Percentiles rank a stretch among this genome's conserved stretches.
These are phyloP conservation scores for Sinocyclocheilus anophthalmus DNA, from an alignment of 2,113 vertebrate genomes.

Conservation along the genomic window DNA sequence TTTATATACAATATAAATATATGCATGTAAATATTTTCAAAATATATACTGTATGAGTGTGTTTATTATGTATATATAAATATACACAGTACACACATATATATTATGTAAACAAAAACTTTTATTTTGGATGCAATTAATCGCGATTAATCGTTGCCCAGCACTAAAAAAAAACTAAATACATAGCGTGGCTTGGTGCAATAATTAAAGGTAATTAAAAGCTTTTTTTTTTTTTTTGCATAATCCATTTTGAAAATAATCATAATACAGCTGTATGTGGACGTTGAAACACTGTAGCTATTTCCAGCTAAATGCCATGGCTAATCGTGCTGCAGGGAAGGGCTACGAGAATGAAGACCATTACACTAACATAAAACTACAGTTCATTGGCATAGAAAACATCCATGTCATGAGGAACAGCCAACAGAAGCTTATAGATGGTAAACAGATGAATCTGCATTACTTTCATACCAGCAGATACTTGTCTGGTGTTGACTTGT, in stretches of 20 bases:
- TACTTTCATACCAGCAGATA: background rate
- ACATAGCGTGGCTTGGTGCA: too few relatives aligned
- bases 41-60: too few relatives aligned
- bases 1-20: too few relatives aligned
- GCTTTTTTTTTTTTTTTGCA: too few relatives aligned
- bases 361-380: constrained; percentile 95
- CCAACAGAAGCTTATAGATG: constrained; percentile 93
- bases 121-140: too few relatives aligned
- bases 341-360: constrained; percentile 98
- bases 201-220: too few relatives aligned
- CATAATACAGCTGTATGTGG: background rate
- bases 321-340: constrained; percentile 94
- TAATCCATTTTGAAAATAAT: background rate
- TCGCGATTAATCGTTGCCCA: too few relatives aligned
- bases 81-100: too few relatives aligned
- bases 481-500: background rate
- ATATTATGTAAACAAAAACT: too few relatives aligned
- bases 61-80: too few relatives aligned
- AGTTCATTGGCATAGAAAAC: constrained; percentile 97
- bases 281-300: background rate
- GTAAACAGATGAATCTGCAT: constrained; percentile 66
- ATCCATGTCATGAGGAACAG: constrained; percentile 98
- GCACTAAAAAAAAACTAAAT: too few relatives aligned
- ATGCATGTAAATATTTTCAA: too few relatives aligned
- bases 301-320: constrained; percentile 93